Conservation (phyloP, 2,797 vertebrate species). For the Garrulus glandarius region DNA sequence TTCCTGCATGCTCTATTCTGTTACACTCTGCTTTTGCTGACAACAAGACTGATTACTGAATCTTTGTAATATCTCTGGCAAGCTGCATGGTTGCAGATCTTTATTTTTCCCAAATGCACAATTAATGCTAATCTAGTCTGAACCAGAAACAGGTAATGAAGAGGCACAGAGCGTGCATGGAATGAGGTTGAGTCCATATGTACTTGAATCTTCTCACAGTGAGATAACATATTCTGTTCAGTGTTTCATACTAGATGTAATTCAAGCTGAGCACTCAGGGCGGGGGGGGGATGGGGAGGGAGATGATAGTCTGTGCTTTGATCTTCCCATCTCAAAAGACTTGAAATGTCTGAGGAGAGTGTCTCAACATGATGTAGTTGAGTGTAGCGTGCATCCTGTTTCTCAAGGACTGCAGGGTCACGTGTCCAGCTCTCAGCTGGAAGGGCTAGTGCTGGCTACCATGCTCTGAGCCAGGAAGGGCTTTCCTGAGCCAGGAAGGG, state of each 20-base stretch:
- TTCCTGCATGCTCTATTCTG: constrained; percentile 13
- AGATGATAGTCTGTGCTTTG: constrained; percentile 23
- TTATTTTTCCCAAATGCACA: background rate
- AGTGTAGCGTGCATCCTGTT: background rate
- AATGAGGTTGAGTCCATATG: background rate
- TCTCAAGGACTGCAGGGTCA: background rate
- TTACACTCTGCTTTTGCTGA: background rate
- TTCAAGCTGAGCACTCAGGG: background rate
- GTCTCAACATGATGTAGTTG: background rate
- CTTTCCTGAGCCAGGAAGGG: background rate
- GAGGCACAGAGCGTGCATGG: background rate
- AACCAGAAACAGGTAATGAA: background rate
- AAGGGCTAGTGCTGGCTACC: background rate
- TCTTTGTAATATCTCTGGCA: background rate
- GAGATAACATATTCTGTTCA: background rate
- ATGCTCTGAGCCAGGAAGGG: background rate
- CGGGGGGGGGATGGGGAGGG: background rate
- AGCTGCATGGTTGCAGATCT: background rate
- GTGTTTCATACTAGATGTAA: background rate
- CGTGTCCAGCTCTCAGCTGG: background rate
- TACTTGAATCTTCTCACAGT: background rate
- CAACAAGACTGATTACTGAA: background rate
- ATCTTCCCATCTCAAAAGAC: constrained; percentile 19
- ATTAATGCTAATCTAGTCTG: background rate
- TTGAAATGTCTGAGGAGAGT: background rate